A percentile compares a stretch with the other conserved stretches of the same genome.
These are phyloP conservation scores for Nesogale talazaci DNA, from an alignment of 2,113 vertebrate species.

Conservation along the genomic window DNA sequence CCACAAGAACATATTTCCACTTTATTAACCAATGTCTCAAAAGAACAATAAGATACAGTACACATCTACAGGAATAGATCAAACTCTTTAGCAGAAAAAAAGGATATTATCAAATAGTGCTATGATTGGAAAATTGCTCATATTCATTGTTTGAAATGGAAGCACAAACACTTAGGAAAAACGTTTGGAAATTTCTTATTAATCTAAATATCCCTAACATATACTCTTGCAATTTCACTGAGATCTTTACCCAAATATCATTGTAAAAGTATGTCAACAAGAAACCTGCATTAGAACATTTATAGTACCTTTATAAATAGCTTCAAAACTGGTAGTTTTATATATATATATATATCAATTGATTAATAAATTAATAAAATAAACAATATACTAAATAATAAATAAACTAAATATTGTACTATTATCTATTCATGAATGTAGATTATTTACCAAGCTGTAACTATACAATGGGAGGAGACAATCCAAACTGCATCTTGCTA, in stretches of 20 bases:
- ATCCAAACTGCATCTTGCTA: too few relatives aligned
- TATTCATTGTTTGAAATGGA: not conserved
- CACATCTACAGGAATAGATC: too few relatives aligned
- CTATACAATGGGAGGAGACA: too few relatives aligned
- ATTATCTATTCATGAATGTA: not conserved
- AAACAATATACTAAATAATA: not conserved
- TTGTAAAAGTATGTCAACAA: not conserved
- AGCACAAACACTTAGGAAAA: not conserved
- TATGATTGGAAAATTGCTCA: not conserved
- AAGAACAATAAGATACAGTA: too few relatives aligned
- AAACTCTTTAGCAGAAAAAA: not conserved
- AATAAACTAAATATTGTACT: not conserved
- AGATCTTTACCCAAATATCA: not conserved
- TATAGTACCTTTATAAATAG: not conserved
- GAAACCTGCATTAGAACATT: not conserved
- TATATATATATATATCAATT: not conserved
- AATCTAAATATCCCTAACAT: not conserved
- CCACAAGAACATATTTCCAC: too few relatives aligned
- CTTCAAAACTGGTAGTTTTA: not conserved
- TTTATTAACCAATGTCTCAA: too few relatives aligned
- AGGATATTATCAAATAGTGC: not conserved
- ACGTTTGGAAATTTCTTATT: not conserved
- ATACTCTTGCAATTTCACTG: not conserved
- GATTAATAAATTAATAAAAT: not conserved
- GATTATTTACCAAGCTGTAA: too few relatives aligned